Evolutionary conservation across 2,888 invertebrate species (phyloP).

Genomic region (Conchocele bisecta): DNA sequence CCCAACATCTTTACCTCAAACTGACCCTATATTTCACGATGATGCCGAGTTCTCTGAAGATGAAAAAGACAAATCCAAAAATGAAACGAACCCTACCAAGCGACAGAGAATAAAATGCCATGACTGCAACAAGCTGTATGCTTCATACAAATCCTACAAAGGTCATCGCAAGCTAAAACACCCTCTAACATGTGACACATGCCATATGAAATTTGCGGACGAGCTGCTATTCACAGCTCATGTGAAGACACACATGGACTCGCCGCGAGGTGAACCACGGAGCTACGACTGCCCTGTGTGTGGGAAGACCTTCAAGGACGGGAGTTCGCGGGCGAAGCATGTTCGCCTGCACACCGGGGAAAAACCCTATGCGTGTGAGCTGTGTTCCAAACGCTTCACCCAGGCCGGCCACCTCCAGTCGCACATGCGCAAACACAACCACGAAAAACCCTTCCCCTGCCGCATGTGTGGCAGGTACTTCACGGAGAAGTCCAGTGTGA

Average conservation of each 20-base stretch:
- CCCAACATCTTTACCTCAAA: too few species aligned
- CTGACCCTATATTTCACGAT: too few species aligned
- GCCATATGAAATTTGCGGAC: conserved; percentile 37
- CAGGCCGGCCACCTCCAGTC: conserved; percentile 56
- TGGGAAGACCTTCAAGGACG: conserved; percentile 55
- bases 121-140: conserved; percentile 1
- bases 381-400: conserved; percentile 55
- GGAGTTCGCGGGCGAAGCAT: conserved; percentile 58
- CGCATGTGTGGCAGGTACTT: conserved; percentile 54
- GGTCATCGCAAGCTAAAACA: conserved; percentile 54
- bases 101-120: too few species aligned
- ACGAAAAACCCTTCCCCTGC: conserved; percentile 57
- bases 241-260: conserved; percentile 40
- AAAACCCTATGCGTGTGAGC: conserved; percentile 56
- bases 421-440: conserved; percentile 58
- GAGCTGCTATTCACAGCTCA: conserved; percentile 48
- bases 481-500: conserved; percentile 56
- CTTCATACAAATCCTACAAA: conserved; percentile 45
- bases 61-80: too few species aligned
- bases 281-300: conserved; percentile 58
- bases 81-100: too few species aligned
- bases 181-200: conserved; percentile 52
- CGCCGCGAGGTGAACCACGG: conserved; percentile 16
- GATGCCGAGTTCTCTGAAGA: too few species aligned
- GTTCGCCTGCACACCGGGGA: conserved; percentile 55